Evolutionary conservation across 2,797 vertebrate species (phyloP).

Genomic region (Eulemur albifrons): DNA sequence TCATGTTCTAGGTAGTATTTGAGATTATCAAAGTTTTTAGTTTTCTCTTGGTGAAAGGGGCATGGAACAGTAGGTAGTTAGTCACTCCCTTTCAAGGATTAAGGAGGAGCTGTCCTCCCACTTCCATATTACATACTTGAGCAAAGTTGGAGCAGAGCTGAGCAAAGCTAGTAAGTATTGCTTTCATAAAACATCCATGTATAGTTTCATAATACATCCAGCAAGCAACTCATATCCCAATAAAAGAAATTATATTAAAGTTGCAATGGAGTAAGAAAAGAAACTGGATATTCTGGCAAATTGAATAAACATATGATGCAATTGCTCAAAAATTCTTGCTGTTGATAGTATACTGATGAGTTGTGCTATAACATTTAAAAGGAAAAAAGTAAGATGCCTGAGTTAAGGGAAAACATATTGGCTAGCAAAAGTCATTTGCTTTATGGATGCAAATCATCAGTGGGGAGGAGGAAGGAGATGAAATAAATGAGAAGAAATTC

Average conservation of each 20-base stretch:
- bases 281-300: not conserved
- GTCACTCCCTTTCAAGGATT: not conserved
- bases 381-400: not conserved
- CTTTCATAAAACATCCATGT: not conserved
- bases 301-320: not conserved
- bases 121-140: not conserved
- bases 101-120: not conserved
- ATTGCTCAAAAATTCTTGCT: not conserved
- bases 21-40: not conserved
- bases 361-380: not conserved
- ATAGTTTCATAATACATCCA: not conserved
- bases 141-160: not conserved
- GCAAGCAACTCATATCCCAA: not conserved
- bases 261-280: not conserved
- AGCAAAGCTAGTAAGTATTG: not conserved
- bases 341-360: not conserved
- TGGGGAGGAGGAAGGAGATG: not conserved
- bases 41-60: not conserved
- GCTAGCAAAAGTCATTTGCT: not conserved
- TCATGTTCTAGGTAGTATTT: not conserved
- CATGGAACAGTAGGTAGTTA: not conserved
- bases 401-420: not conserved
- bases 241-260: constrained; percentile 14
- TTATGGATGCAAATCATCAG: not conserved
- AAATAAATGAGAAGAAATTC: not conserved